These are phyloP conservation scores for Amia ocellicauda DNA, from an alignment of 2,113 vertebrate species.

Conservation along the genomic window DNA sequence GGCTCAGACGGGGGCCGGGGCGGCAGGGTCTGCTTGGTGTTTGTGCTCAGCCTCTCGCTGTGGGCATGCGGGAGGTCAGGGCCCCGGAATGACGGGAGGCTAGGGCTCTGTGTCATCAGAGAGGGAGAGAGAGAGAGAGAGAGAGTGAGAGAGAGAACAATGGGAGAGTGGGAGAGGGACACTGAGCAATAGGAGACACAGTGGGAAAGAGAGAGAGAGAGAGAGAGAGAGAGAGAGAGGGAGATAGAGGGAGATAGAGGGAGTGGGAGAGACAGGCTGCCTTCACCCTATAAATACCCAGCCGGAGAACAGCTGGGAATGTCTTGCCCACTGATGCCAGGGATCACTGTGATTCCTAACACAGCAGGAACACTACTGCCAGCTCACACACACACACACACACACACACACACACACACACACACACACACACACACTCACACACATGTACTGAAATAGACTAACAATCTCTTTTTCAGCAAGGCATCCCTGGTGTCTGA, in stretches of 20 bases:
- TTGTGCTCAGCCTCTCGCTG: too few relatives aligned
- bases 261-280: conserved; percentile 12
- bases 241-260: background rate
- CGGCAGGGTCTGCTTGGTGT: too few relatives aligned
- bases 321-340: background rate
- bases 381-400: background rate
- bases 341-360: background rate
- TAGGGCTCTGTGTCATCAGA: conserved; percentile 27
- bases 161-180: too few relatives aligned
- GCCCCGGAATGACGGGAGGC: conserved; percentile 33
- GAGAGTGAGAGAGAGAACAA: too few relatives aligned
- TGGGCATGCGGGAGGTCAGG: conserved; percentile 15
- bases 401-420: background rate
- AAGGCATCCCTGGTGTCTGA: too few relatives aligned
- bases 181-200: too few relatives aligned
- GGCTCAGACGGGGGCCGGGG: too few relatives aligned
- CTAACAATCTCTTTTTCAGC: too few relatives aligned
- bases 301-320: conserved; percentile 6
- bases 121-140: conserved; percentile 34
- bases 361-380: background rate
- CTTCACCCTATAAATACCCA: too few relatives aligned
- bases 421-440: background rate
- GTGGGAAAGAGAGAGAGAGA: too few relatives aligned
- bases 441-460: too few relatives aligned
- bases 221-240: conserved; percentile 20